Evolutionary conservation across 2,797 vertebrate genomes (phyloP).

Genomic region (Tinamus major): DNA sequence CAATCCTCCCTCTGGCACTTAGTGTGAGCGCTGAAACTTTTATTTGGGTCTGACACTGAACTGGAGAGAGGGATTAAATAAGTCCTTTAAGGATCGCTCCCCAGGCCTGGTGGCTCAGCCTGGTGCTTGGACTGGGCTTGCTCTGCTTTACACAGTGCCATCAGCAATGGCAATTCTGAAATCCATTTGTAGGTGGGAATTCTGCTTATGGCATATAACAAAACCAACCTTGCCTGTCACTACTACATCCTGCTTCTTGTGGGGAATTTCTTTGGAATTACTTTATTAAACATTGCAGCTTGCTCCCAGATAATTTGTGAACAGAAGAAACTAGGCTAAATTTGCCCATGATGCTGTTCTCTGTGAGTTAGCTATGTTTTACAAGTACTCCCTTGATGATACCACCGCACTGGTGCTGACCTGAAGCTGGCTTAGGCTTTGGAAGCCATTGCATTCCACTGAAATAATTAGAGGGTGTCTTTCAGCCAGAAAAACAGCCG

Average conservation of each 20-base stretch:
- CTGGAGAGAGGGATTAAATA: background rate
- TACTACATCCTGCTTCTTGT: background rate
- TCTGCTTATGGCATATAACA: fast-evolving
- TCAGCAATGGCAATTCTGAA: background rate
- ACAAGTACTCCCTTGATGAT: background rate
- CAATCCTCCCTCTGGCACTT: background rate
- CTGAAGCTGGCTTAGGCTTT: background rate
- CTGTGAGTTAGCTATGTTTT: background rate
- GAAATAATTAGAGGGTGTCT: background rate
- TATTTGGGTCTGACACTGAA: background rate
- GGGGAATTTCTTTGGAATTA: background rate
- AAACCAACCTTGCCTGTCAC: background rate
- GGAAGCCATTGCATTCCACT: background rate
- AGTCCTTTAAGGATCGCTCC: background rate
- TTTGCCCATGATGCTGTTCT: background rate
- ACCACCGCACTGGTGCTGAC: background rate
- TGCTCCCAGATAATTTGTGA: background rate
- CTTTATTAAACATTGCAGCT: background rate
- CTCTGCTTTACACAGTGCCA: background rate
- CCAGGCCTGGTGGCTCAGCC: background rate
- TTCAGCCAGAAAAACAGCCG: background rate
- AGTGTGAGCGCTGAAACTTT: background rate
- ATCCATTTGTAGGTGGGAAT: background rate
- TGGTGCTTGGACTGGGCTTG: background rate
- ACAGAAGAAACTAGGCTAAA: background rate